Conservation (phyloP, 1,140 invertebrate genomes). For the Stenopsyche tienmushanensis region DNA sequence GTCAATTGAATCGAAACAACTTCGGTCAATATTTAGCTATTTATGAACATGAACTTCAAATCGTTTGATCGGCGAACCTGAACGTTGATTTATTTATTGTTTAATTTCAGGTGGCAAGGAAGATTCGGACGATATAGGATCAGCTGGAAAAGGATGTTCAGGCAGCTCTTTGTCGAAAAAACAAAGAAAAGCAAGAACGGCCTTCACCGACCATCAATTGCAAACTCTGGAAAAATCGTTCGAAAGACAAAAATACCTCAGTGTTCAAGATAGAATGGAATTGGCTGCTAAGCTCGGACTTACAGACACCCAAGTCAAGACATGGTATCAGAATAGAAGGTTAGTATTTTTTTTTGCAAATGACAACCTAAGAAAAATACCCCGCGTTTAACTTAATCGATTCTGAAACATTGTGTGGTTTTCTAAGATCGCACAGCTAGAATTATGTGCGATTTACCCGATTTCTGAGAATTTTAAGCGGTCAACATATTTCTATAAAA, state of each 20-base stretch:
- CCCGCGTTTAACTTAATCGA: too few species aligned
- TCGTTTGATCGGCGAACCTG: too few species aligned
- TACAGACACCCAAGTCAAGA: slow-evolving; percentile 98
- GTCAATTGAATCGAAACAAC: too few species aligned
- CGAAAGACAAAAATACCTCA: slow-evolving; percentile 97
- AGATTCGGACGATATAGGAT: slow-evolving; percentile 38
- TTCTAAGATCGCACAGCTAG: background rate
- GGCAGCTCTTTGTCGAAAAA: slow-evolving; percentile 73
- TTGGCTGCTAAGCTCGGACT: slow-evolving; percentile 93
- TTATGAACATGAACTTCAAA: too few species aligned
- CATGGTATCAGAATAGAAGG: slow-evolving; percentile 99
- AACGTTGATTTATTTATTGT: too few species aligned
- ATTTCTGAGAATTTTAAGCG: background rate
- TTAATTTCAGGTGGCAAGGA: slow-evolving; percentile 39
- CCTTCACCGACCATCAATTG: slow-evolving; percentile 97
- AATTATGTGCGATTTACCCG: background rate
- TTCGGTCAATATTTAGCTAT: too few species aligned
- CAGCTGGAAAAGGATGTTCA: slow-evolving; percentile 34
- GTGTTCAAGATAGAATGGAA: slow-evolving; percentile 98
- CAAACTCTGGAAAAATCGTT: slow-evolving; percentile 97
- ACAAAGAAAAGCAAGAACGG: slow-evolving; percentile 94
- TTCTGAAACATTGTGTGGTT: too few species aligned
- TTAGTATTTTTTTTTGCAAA: slow-evolving; percentile 52
- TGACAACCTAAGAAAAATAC: too few species aligned
- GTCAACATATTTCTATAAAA: too few species aligned